Evolutionary conservation across 2,888 invertebrate genomes (phyloP), one percentile per base, ranked within the genome.

Genomic region (Epinotia bilunana): DNA sequence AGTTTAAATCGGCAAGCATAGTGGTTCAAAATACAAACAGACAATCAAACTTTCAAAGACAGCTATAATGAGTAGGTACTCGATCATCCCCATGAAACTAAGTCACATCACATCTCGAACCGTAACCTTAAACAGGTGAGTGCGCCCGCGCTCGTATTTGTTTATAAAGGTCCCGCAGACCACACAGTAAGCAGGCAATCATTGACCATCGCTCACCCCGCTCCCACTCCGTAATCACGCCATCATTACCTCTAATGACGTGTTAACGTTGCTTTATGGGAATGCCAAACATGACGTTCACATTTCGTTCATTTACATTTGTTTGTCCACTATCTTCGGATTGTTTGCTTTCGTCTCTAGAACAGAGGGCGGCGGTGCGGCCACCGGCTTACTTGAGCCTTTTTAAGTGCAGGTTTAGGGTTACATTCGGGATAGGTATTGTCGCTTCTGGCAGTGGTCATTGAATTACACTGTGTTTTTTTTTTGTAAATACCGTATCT

Each of bases 171-270:
- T 86, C 39, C 86, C 72, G 53, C 67, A 89, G 93, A 93, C 92
- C 93, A 92, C 92, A 93, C 92, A 91, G 89, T 90, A 87, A 87
- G 92, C 86, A 87, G 88, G 87, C 89, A 89, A 91, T 92, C 91
- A 90, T 86, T 88, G 89, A 85, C 85, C 89, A 89, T 88, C 87
- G 88, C 85, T 87, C 88, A 87, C 87, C 88, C 87, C 84, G 88
- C 90, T 88, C 88, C 88, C 87, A 87, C 89, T 87, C 85, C 87
- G 90, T 92, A 93, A 93, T 93, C 91, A 93, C 87, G 90, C 89
- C 93, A 93, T 94, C 93, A 94, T 93, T 93, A 92, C 92, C 90
- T 91, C 91, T 94, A 94, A 93, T 94, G 92, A 94, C 92, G 94
- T 93, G 94, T 93, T 94, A 94, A 93, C 93, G 91, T 90, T 90